Percentiles rank a stretch among this genome's conserved stretches.
Evolutionary conservation across 2,797 vertebrate genomes (phyloP).

Genomic region (Poecilia wingei): DNA sequence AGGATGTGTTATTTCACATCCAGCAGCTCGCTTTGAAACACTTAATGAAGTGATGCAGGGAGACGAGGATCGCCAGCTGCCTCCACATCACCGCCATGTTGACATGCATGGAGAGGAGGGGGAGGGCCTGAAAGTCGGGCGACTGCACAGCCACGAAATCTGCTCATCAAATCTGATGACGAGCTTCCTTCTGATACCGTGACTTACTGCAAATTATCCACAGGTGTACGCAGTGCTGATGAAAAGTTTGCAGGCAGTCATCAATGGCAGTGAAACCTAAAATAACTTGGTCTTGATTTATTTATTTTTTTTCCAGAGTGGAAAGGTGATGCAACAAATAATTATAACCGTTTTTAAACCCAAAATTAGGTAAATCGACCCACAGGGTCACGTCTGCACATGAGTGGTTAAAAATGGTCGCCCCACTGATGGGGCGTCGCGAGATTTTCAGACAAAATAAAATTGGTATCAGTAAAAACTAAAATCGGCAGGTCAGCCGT

Average conservation of each 20-base stretch:
- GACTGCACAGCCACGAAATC: constrained; percentile 71
- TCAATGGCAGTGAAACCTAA: neutral
- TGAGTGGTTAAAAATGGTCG: too few relatives aligned
- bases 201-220: neutral
- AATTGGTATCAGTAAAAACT: too few relatives aligned
- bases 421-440: too few relatives aligned
- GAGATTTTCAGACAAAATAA: too few relatives aligned
- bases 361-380: neutral
- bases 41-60: constrained; percentile 77
- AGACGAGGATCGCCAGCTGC: constrained; percentile 45
- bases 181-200: neutral
- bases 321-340: neutral
- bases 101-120: constrained; percentile 83
- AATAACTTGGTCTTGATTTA: neutral
- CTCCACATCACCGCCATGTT: constrained; percentile 55
- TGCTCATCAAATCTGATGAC: constrained; percentile 3
- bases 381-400: too few relatives aligned
- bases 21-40: constrained; percentile 9
- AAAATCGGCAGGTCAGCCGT: too few relatives aligned
- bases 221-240: neutral
- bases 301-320: neutral
- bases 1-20: neutral
- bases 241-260: neutral
- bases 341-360: neutral
- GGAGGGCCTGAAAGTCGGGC: constrained; percentile 91